Percentiles rank a stretch among this genome's conserved stretches.
Conservation (phyloP, 2,888 invertebrate species). For the Aethes cnicana region DNA sequence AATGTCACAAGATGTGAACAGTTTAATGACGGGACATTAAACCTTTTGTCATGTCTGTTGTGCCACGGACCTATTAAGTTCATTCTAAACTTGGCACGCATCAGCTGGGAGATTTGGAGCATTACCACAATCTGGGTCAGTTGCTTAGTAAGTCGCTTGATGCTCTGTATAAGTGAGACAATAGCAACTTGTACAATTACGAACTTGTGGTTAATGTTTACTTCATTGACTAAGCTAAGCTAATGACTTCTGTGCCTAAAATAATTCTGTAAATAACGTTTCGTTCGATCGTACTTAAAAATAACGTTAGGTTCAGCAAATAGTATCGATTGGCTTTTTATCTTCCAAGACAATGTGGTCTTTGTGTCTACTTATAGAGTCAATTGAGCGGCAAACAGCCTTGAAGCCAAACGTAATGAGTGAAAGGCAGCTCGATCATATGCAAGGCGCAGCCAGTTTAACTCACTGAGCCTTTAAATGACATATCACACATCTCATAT, state of each 20-base stretch:
- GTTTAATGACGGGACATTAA: conserved; percentile 28
- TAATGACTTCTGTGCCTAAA: background rate
- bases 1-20: conserved; percentile 28
- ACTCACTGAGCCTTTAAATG: conserved; percentile 59
- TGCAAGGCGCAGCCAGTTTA: conserved; percentile 56
- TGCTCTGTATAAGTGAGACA: conserved; percentile 43
- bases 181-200: conserved; percentile 34
- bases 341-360: conserved; percentile 50
- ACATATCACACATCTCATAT: conserved; percentile 17
- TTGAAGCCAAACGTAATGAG: conserved; percentile 72
- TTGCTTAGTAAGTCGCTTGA: conserved; percentile 67
- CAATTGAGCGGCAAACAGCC: conserved; percentile 67
- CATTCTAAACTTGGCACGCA: conserved; percentile 63
- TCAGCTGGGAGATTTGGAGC: conserved; percentile 66
- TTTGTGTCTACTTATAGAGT: conserved; percentile 53
- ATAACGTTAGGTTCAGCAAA: conserved; percentile 32
- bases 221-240: background rate
- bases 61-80: conserved; percentile 40
- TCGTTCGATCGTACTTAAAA: too few species aligned
- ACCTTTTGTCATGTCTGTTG: conserved; percentile 32
- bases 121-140: conserved; percentile 68
- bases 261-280: too few species aligned
- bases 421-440: conserved; percentile 68
- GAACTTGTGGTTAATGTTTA: conserved; percentile 5
- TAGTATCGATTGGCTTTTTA: conserved; percentile 31